These are phyloP conservation scores for Rhopilema esculentum DNA, from an alignment of 30 jellyfish, hydroid and myxozoan genomes.

Conservation along the genomic window DNA sequence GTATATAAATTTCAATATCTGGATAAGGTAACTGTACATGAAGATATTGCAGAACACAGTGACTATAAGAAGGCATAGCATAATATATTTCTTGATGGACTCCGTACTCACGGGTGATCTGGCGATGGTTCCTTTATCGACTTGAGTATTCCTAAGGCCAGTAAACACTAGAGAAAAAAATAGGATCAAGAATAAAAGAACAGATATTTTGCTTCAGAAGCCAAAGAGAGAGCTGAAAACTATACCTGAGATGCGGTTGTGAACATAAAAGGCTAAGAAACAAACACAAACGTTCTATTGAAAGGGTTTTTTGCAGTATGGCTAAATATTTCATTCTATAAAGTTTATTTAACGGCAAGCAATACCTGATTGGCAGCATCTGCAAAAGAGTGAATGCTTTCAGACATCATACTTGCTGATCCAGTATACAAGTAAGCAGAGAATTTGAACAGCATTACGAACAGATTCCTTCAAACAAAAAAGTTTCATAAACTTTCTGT, in stretches of 20 bases:
- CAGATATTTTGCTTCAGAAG: too few species aligned
- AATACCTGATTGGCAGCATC: slow-evolving; percentile 97
- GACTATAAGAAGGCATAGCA: too few species aligned
- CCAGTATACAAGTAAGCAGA: slow-evolving; percentile 97
- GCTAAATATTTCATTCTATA: too few species aligned
- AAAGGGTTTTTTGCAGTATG: too few species aligned
- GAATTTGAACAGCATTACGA: slow-evolving; percentile 86
- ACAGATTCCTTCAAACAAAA: slow-evolving; percentile 67
- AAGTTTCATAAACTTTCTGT: too few species aligned
- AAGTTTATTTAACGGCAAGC: not conserved
- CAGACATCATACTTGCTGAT: slow-evolving; percentile 97
- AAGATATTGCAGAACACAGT: too few species aligned
- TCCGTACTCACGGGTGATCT: slow-evolving; percentile 89
- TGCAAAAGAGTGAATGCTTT: slow-evolving; percentile 94
- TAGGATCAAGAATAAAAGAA: too few species aligned
- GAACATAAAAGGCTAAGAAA: not conserved
- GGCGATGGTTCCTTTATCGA: slow-evolving; percentile 98
- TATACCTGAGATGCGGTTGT: not conserved
- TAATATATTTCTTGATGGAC: too few species aligned
- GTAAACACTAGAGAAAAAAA: slow-evolving; percentile 55
- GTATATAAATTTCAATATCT: too few species aligned
- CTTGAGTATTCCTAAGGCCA: slow-evolving; percentile 90
- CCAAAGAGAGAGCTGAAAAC: not conserved
- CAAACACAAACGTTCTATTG: not conserved
- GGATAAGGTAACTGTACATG: too few species aligned